A percentile compares a stretch with the other conserved stretches of the same genome.
Conservation (phyloP, 2,797 vertebrate species). For the Galagoides demidoff region DNA sequence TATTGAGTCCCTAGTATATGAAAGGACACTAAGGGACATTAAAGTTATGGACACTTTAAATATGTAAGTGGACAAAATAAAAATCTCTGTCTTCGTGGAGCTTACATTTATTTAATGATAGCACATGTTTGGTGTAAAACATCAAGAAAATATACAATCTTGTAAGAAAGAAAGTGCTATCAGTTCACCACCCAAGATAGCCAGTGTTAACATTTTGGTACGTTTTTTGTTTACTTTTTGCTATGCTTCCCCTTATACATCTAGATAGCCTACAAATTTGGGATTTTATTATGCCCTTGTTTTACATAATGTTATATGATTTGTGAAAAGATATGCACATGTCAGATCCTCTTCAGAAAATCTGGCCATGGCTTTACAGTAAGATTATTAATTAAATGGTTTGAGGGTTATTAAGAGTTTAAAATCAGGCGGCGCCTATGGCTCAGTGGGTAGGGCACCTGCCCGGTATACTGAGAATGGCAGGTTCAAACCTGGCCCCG, state of each 20-base stretch:
- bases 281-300: not conserved
- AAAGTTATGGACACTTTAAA: not conserved
- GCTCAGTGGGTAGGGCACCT: too few relatives aligned
- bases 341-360: conserved; percentile 21
- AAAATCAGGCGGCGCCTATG: too few relatives aligned
- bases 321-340: conserved; percentile 14
- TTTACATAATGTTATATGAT: not conserved
- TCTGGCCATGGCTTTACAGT: not conserved
- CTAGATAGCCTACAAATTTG: not conserved
- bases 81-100: not conserved
- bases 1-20: not conserved
- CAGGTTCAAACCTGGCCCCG: too few relatives aligned
- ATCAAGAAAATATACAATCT: not conserved
- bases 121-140: not conserved
- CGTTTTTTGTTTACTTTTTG: not conserved
- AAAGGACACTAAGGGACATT: not conserved
- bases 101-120: not conserved
- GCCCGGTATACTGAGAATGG: too few relatives aligned
- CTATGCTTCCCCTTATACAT: not conserved
- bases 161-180: not conserved
- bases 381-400: not conserved
- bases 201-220: not conserved
- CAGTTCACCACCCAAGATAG: not conserved
- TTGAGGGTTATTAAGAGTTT: not conserved
- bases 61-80: not conserved